Evolutionary conservation across 64 coral and sea anemone species (phyloP), one percentile per base, ranked within the genome.

Genomic region (Porites lutea): DNA sequence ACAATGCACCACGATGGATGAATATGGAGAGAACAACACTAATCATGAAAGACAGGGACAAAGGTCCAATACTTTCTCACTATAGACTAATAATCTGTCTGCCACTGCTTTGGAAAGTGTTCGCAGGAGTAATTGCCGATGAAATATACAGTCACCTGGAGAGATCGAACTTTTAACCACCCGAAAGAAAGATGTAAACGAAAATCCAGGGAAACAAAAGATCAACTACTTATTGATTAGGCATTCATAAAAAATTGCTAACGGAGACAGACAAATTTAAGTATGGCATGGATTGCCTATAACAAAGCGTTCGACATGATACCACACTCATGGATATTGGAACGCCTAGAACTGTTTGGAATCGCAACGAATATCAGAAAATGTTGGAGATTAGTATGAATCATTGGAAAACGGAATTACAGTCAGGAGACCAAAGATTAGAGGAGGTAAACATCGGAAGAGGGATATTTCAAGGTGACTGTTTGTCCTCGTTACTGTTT

Each of bases 281-380:
- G 49, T 14, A 77, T 89, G 87, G 87, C 87, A 62, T 89, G 71
- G 87, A 89, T 89, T 16, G 54, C 76, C 51, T 89, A 48, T 44
- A 86, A 86, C 49, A 86, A 67, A 52, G 82, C 82, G 13, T 86
- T 50, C 20, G 82, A 86, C 37, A 86, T 67, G 82, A 23, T 86
- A 5, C 82, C 82, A 21, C 61, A 86, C 51, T 37, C 82, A 4
- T 86, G 61, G 82, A 86, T 67, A 5, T 7, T 69, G 7, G 82
- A 6, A 4, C 8, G 50, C 61, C 51, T 86, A 13, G 10, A 52
- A 4, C 46, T 68, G 62, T 48, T 19, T 68, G 50, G 68, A 4
- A 68, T 86, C 52, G 52, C 52, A n/a, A n/a, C 52, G 4, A 54
- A 54, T 5, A 54, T 54, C 4, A 5, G 4, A 54, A 54, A 9